These are phyloP conservation scores for Yponomeuta malinellus DNA, from an alignment of 2,888 invertebrate genomes.

Conservation along the genomic window DNA sequence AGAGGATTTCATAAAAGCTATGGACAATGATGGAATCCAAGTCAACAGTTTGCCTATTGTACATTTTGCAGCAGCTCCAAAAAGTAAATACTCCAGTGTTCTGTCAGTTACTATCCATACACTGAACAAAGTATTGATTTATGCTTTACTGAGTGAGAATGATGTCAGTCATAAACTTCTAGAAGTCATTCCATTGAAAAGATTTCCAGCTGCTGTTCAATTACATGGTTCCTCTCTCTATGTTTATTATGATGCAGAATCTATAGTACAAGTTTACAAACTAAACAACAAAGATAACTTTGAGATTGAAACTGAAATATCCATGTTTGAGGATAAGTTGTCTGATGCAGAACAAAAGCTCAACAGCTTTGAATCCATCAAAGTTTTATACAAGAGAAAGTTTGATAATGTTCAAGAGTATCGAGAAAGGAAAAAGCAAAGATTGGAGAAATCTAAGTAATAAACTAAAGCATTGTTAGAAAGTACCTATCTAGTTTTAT, in stretches of 20 bases:
- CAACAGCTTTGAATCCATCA: constrained; percentile 52
- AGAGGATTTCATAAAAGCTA: constrained; percentile 59
- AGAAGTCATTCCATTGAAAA: constrained; percentile 50
- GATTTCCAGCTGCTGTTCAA: constrained; percentile 59
- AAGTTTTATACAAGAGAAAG: constrained; percentile 83
- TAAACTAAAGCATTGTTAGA: neutral
- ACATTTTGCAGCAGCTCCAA: constrained; percentile 48
- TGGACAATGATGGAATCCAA: constrained; percentile 75
- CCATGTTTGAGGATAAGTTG: constrained; percentile 39
- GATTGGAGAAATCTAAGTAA: constrained; percentile 72
- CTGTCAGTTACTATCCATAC: constrained; percentile 71
- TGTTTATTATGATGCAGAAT: constrained; percentile 48
- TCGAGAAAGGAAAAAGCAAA: constrained; percentile 82
- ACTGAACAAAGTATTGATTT: constrained; percentile 65
- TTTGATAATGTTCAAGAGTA: constrained; percentile 89
- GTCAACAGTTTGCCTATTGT: constrained; percentile 71
- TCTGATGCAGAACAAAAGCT: constrained; percentile 22
- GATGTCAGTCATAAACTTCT: constrained; percentile 43
- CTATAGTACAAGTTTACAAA: constrained; percentile 45
- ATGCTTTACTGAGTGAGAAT: constrained; percentile 40
- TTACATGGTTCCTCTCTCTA: constrained; percentile 48
- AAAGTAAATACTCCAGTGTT: constrained; percentile 52
- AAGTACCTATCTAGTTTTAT: neutral
- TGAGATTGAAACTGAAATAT: constrained; percentile 32
- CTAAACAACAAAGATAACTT: constrained; percentile 35